Conservation (phyloP, 2,888 invertebrate species). For the Listrodromus nycthemerus region DNA sequence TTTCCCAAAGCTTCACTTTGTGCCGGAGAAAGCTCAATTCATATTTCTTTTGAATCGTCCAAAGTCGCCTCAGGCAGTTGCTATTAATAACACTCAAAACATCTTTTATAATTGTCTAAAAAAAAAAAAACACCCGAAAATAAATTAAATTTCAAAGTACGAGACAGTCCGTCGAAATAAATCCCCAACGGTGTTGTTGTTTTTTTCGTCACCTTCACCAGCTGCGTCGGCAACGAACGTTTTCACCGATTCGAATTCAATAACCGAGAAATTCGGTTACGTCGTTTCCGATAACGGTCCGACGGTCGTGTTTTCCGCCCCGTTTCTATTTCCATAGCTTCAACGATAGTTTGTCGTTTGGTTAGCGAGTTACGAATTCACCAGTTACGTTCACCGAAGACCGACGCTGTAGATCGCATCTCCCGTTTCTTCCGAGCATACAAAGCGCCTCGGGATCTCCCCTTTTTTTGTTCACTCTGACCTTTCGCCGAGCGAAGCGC, state of each 20-base stretch:
- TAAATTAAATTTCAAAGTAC: background rate
- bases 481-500: background rate
- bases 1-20: background rate
- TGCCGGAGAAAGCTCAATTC: background rate
- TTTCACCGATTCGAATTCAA: constrained; percentile 17
- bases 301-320: background rate
- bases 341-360: constrained; percentile 30
- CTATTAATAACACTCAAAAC: background rate
- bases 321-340: constrained; percentile 30
- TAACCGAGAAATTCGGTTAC: constrained; percentile 22
- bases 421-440: background rate
- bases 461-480: background rate
- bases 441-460: background rate
- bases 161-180: background rate
- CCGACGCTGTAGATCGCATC: constrained; percentile 59
- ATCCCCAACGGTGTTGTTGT: background rate
- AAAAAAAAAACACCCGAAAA: background rate
- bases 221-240: background rate
- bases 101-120: background rate
- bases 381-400: constrained; percentile 33
- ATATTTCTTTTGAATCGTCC: background rate
- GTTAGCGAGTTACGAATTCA: constrained; percentile 50
- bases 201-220: background rate
- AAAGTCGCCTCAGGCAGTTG: background rate
- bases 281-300: background rate